These are phyloP conservation scores for Lycia hirtaria DNA, from an alignment of 2,888 invertebrate genomes.

Conservation along the genomic window DNA sequence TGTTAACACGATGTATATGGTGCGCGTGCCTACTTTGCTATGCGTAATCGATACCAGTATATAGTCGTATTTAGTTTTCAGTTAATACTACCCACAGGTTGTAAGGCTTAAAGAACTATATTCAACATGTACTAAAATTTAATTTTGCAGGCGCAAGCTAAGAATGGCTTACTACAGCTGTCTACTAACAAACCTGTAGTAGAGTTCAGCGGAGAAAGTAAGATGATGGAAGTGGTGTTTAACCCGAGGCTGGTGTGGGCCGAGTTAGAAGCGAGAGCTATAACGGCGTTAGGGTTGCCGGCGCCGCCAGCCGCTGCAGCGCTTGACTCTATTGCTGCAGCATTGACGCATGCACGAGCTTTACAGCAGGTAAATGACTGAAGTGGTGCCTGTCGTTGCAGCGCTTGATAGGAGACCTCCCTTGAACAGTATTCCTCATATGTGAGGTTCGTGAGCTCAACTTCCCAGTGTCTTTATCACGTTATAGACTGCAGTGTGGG, in stretches of 20 bases:
- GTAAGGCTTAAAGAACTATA: too few relatives aligned
- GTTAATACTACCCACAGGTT: too few relatives aligned
- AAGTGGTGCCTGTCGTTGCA: not conserved
- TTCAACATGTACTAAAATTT: not conserved
- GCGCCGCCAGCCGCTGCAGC: conserved; percentile 89
- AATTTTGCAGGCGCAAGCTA: conserved; percentile 67
- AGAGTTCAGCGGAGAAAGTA: conserved; percentile 89
- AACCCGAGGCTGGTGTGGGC: conserved; percentile 93
- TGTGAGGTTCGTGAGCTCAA: too few relatives aligned
- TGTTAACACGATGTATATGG: too few relatives aligned
- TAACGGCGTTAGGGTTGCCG: conserved; percentile 93
- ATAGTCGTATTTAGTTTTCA: too few relatives aligned
- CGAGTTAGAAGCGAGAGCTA: conserved; percentile 94
- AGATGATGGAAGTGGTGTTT: conserved; percentile 95
- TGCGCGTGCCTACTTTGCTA: too few relatives aligned
- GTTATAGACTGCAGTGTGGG: too few relatives aligned
- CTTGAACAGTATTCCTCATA: too few relatives aligned
- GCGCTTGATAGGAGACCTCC: too few relatives aligned
- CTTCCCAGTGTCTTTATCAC: too few relatives aligned
- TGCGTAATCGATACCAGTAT: too few relatives aligned
- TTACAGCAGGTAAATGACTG: conserved; percentile 90
- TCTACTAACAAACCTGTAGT: conserved; percentile 90
- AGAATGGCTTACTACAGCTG: conserved; percentile 68
- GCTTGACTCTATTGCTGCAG: conserved; percentile 89
- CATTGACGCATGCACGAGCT: conserved; percentile 93